phyloP scores from a whole-genome alignment of 1,140 invertebrate species.

The Drosophila pallidifrons region DNA sequence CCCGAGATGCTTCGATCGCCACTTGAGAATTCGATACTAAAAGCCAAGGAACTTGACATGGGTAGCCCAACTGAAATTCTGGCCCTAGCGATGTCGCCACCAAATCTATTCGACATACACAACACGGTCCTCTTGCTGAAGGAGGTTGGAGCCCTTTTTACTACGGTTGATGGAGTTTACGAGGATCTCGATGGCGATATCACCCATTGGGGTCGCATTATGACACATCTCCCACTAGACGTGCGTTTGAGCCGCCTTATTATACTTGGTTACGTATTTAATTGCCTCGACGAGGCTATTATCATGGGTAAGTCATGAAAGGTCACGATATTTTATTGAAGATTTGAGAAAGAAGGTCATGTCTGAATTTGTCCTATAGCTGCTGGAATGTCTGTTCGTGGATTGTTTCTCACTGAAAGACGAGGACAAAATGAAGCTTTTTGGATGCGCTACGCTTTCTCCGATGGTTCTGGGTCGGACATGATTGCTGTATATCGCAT shows the following conservation, averaged over 20 bases:
- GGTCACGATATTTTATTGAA: too few relatives aligned
- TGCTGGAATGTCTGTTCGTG: conserved; percentile 92
- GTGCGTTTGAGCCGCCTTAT: conserved; percentile 94
- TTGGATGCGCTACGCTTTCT: conserved; percentile 92
- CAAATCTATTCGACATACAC: conserved; percentile 92
- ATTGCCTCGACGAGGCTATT: conserved; percentile 92
- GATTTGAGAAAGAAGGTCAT: background rate
- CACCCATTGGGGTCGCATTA: conserved; percentile 93
- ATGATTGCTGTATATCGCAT: too few relatives aligned
- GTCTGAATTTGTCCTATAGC: conserved; percentile 85
- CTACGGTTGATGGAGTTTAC: conserved; percentile 86
- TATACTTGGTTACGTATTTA: conserved; percentile 95
- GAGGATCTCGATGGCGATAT: conserved; percentile 92
- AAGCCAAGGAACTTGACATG: conserved; percentile 93
- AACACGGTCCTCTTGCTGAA: conserved; percentile 93
- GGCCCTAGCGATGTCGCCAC: conserved; percentile 94
- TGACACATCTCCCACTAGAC: conserved; percentile 93
- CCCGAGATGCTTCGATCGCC: conserved; percentile 94
- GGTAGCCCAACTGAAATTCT: conserved; percentile 93
- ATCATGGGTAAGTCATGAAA: conserved; percentile 90
- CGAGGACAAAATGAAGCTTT: conserved; percentile 89
- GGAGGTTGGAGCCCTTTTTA: conserved; percentile 91
- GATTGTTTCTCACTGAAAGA: conserved; percentile 87
- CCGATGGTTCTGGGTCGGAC: conserved; percentile 84
- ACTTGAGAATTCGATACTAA: conserved; percentile 93